Evolutionary conservation across 2,888 invertebrate species (phyloP).

Genomic region (Cephus nigrinus): DNA sequence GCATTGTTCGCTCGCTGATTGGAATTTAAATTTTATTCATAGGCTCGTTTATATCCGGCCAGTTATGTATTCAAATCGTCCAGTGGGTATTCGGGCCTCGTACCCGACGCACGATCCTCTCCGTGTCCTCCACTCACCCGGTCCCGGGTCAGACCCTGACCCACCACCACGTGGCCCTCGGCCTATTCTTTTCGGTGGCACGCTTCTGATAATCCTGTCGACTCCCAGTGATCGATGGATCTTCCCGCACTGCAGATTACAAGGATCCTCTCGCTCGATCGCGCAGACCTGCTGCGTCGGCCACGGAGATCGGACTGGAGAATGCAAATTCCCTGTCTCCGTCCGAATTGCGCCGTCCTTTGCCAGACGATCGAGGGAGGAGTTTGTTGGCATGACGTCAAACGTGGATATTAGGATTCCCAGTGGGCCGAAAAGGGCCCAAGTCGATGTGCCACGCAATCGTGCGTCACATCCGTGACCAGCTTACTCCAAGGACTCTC

Average conservation of each 20-base stretch:
- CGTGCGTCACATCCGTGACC: conserved; percentile 63
- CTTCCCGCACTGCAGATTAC: not conserved
- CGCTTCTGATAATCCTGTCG: not conserved
- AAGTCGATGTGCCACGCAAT: conserved; percentile 48
- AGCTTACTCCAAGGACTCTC: conserved; percentile 46
- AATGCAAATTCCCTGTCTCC: no score
- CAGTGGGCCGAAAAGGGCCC: conserved; percentile 41
- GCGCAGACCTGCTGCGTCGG: no score
- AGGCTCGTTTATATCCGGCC: conserved; percentile 64
- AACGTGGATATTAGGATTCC: conserved; percentile 64
- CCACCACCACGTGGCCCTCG: not conserved
- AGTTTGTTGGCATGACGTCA: conserved; percentile 65
- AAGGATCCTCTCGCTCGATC: no score
- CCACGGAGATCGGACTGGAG: no score
- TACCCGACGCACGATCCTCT: conserved; percentile 14
- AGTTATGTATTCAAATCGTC: conserved; percentile 62
- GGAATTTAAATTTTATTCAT: conserved; percentile 66
- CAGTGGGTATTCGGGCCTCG: conserved; percentile 32
- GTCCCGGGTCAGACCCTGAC: conserved; percentile 7
- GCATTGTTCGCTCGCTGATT: conserved; percentile 59
- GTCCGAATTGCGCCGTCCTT: conserved; percentile 38
- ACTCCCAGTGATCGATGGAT: not conserved
- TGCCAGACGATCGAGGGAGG: conserved; percentile 57
- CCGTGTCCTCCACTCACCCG: conserved; percentile 17
- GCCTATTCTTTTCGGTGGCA: not conserved